Conservation (phyloP, 1,140 invertebrate species). For the Zaprionus capensis region DNA sequence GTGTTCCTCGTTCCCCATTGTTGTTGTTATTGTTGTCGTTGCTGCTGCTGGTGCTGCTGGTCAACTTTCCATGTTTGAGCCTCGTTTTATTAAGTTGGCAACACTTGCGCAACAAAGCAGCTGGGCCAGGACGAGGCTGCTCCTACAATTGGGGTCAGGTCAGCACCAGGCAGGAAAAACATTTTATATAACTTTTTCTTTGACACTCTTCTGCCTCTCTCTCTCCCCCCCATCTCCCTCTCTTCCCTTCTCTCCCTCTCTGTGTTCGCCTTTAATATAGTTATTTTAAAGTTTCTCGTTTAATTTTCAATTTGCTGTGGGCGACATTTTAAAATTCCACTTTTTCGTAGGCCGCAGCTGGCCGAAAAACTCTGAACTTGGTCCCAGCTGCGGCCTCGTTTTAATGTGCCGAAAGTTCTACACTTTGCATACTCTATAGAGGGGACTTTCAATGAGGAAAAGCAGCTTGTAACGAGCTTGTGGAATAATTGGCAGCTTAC, state of each 20-base stretch:
- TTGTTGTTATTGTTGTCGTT: background rate
- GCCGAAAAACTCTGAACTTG: slow-evolving; percentile 4
- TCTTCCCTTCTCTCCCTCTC: background rate
- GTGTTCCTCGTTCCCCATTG: background rate
- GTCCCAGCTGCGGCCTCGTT: slow-evolving; percentile 59
- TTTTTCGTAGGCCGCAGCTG: slow-evolving; percentile 49
- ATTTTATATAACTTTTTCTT: slow-evolving; percentile 51
- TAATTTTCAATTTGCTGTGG: slow-evolving; percentile 79
- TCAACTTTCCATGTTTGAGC: slow-evolving; percentile 80
- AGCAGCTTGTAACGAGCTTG: background rate
- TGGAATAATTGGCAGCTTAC: too few species aligned
- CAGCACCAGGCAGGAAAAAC: slow-evolving; percentile 35
- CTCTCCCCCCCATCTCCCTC: background rate
- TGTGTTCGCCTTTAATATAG: slow-evolving; percentile 55
- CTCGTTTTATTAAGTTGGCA: slow-evolving; percentile 79
- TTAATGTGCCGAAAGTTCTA: slow-evolving; percentile 47
- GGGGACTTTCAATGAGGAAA: background rate
- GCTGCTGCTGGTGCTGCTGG: slow-evolving; percentile 46
- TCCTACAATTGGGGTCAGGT: slow-evolving; percentile 57
- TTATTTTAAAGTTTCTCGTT: slow-evolving; percentile 82
- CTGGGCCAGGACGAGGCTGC: slow-evolving; percentile 17
- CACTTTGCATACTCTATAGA: background rate
- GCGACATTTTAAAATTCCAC: slow-evolving; percentile 72
- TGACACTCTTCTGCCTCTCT: slow-evolving; percentile 8
- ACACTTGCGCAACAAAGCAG: slow-evolving; percentile 63